Base-by-base conservation (phyloP, 1,140 invertebrate genomes). In the Trichomalopsis sarcophagae region DNA sequence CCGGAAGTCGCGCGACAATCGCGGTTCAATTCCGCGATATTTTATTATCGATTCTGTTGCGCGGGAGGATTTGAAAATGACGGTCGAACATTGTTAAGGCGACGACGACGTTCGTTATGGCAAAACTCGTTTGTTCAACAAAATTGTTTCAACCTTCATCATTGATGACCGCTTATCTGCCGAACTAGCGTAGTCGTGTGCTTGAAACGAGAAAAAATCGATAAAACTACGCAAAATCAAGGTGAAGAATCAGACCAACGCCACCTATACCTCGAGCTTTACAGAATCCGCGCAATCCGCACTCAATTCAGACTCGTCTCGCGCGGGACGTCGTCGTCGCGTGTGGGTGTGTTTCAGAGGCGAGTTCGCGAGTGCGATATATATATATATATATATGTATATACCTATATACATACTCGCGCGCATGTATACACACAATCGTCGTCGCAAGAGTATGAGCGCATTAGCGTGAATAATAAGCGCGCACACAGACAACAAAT, bases 401-500 rank as follows among this genome's bases (percentile, higher is more conserved):
- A 36, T 36, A 36, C 33, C 33, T 36, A 36, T 36, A 36, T 36
- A 36, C 33, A 36, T 36, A 36, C 33, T 36, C 33, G 33, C 33
- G 33, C 33, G 17, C 17, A 50, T 50, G 17, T 50, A 50, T 50
- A 50, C 14, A 50, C 47, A 50, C 14, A 50, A 14, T 44, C 40
- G 40, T 44, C 40, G 40, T 44, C 9, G n/a, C n/a, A 7, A 44
- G 40, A 44, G 40, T 44, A 36, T 27, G 66, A 23, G 55, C 55
- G 55, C 17, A 62, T 13, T 10, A 55, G 50, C 13, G 50, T 55
- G 74, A 76, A 76, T 74, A 33, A 74, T 40, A 30, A 30, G 33
- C 71, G 33, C 71, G 11, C 73, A 40, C 33, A 44, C 30, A 23
- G 7, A 55, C 75, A 77, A 77, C 47, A 79, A 79, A 79, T 79